A percentile compares a stretch with the other conserved stretches of the same genome.
Conservation (phyloP, 2,113 vertebrate genomes). For the Cygnus buccinator region DNA sequence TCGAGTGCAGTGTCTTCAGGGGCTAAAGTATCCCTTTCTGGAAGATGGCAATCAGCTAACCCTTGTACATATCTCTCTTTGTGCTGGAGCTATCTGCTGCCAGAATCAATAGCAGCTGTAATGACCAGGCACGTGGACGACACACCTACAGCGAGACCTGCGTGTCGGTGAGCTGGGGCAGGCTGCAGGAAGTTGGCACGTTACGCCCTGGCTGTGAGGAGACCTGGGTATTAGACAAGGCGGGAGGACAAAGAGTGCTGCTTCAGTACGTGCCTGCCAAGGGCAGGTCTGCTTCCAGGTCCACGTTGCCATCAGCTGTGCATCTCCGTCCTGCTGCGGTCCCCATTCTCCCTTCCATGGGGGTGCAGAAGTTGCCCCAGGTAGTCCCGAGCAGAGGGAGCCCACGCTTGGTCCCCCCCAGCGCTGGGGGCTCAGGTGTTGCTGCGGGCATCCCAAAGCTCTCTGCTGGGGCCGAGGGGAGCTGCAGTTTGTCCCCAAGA, state of each 20-base stretch:
- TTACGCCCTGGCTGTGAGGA: neutral
- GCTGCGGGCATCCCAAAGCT: neutral
- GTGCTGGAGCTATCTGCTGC: neutral
- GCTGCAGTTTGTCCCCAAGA: accelerated
- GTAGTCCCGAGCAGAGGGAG: neutral
- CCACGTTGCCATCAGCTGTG: accelerated
- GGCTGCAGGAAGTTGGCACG: neutral
- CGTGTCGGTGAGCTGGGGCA: neutral
- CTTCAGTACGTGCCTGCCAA: neutral
- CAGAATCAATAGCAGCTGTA: constrained; percentile 1
- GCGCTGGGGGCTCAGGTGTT: too few species aligned
- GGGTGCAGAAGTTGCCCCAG: neutral
- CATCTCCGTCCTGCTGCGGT: neutral
- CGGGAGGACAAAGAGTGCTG: neutral
- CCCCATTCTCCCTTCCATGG: neutral
- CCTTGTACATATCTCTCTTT: neutral
- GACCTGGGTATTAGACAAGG: neutral
- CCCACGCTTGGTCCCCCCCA: accelerated
- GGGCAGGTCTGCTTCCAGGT: neutral
- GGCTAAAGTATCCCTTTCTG: neutral
- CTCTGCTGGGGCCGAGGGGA: neutral
- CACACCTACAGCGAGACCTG: neutral
- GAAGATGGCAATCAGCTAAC: neutral
- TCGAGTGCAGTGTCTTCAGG: neutral
- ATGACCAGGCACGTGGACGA: neutral